phyloP scores from a whole-genome alignment of 2,113 vertebrate genomes.

The Plecturocebus donacophilus region DNA sequence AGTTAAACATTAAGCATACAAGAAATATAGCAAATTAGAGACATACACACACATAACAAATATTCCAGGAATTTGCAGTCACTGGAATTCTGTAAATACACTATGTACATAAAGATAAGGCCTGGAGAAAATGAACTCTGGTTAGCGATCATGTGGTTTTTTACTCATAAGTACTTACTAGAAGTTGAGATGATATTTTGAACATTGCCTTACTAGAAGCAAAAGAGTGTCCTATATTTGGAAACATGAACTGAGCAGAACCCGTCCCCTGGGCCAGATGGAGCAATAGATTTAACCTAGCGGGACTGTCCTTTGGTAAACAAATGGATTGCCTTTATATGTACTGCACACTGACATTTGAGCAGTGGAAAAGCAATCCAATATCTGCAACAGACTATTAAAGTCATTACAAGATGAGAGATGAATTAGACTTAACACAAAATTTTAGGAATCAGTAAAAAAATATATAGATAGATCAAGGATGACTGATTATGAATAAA shows the following conservation, averaged over 20 bases:
- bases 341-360: rapidly evolving
- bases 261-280: rapidly evolving
- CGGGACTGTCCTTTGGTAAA: rapidly evolving
- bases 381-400: neutral
- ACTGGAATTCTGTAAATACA: neutral
- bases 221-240: neutral
- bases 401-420: neutral
- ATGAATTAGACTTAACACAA: neutral
- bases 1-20: neutral
- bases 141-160: too few relatives aligned
- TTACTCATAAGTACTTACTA: neutral
- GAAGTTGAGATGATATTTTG: neutral
- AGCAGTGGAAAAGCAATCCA: neutral
- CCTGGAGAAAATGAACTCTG: neutral
- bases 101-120: neutral
- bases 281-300: rapidly evolving
- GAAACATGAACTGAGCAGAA: neutral
- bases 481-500: neutral
- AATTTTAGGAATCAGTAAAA: neutral
- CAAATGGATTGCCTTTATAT: rapidly evolving
- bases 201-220: neutral
- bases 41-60: neutral
- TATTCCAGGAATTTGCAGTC: neutral
- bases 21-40: neutral
- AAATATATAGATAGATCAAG: neutral